phyloP scores from a whole-genome alignment of 1,140 invertebrate genomes.

The Melanaphis sacchari region DNA sequence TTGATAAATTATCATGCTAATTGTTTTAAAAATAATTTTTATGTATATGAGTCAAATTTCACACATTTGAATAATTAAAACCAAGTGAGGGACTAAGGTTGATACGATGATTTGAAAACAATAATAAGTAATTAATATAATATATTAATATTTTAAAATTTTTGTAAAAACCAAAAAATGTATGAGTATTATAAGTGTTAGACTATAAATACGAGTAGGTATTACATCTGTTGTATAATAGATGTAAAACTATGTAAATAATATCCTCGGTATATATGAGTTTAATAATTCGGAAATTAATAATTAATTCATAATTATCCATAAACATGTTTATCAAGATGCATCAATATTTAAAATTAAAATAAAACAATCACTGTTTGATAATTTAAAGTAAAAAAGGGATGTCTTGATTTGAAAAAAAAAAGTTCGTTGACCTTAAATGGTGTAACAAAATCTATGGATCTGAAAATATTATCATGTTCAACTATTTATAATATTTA shows the following conservation, averaged over 20 bases:
- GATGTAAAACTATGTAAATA: too few species aligned
- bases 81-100: not conserved
- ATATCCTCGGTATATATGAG: too few species aligned
- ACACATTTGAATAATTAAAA: too few species aligned
- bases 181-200: not conserved
- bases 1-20: too few species aligned
- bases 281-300: not conserved
- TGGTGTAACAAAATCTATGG: too few species aligned
- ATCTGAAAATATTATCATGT: too few species aligned
- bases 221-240: too few species aligned
- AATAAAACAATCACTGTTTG: not conserved
- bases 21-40: too few species aligned
- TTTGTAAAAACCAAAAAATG: not conserved
- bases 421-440: not conserved
- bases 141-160: not conserved
- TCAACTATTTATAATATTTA: too few species aligned
- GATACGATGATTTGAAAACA: not conserved
- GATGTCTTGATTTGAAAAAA: not conserved
- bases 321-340: not conserved
- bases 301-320: not conserved
- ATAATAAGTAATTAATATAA: not conserved
- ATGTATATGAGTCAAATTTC: too few species aligned
- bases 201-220: too few species aligned
- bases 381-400: too few species aligned
- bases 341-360: not conserved